Conservation (phyloP, 2,113 vertebrate species). For the Bos javanicus region DNA sequence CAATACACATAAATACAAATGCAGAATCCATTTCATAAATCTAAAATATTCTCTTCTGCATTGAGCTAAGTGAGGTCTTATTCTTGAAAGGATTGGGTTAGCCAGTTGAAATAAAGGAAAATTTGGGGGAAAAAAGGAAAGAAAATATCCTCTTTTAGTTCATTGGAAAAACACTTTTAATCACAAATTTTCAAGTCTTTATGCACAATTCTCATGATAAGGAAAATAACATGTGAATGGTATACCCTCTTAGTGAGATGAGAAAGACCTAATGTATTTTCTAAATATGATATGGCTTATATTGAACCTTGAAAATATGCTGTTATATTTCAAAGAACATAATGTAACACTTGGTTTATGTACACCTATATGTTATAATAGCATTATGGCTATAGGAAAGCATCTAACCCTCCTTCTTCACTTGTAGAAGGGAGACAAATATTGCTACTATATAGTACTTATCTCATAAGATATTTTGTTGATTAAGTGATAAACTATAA, state of each 20-base stretch:
- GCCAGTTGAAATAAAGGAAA: background rate
- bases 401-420: background rate
- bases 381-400: background rate
- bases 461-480: background rate
- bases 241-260: background rate
- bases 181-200: background rate
- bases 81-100: background rate
- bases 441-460: background rate
- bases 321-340: background rate
- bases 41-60: background rate
- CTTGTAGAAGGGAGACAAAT: background rate
- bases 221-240: background rate
- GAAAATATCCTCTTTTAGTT: background rate
- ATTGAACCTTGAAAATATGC: background rate
- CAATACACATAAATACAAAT: background rate
- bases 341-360: background rate
- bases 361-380: background rate
- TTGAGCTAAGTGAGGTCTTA: background rate
- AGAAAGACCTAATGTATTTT: background rate
- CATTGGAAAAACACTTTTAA: background rate
- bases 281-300: background rate
- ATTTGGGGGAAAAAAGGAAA: accelerated
- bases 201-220: background rate
- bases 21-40: background rate
- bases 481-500: background rate